Conservation (phyloP, 2,797 vertebrate genomes). For the Acanthurus tractus region DNA sequence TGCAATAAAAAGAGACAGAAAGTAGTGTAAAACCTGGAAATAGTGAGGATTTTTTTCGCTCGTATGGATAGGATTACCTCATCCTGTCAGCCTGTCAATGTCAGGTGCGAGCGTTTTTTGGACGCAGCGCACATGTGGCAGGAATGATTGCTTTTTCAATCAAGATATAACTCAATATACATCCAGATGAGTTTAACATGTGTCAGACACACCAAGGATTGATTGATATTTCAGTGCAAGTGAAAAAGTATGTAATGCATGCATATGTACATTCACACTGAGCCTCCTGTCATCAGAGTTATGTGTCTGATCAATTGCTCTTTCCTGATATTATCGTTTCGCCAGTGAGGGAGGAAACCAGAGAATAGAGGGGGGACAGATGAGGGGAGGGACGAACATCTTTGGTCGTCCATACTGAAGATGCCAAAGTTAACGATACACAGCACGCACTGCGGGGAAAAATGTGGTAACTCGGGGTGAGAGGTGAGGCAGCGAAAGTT, state of each 20-base stretch:
- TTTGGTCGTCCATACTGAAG: slow-evolving; percentile 32
- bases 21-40: slow-evolving; percentile 19
- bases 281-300: slow-evolving; percentile 49
- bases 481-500: slow-evolving; percentile 66
- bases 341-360: slow-evolving; percentile 44
- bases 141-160: slow-evolving; percentile 66
- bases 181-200: slow-evolving; percentile 63
- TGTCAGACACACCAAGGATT: slow-evolving; percentile 44
- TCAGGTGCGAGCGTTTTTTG: slow-evolving; percentile 38
- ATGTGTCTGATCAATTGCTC: slow-evolving; percentile 45
- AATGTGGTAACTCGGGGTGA: slow-evolving; percentile 60
- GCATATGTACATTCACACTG: slow-evolving; percentile 22
- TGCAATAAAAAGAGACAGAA: slow-evolving; percentile 42
- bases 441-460: slow-evolving; percentile 60
- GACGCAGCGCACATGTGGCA: slow-evolving; percentile 51
- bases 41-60: slow-evolving; percentile 23
- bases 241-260: slow-evolving; percentile 29
- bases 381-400: slow-evolving; percentile 37
- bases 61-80: slow-evolving; percentile 51
- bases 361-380: slow-evolving; percentile 2
- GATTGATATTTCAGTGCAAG: slow-evolving; percentile 54
- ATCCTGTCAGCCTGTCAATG: slow-evolving; percentile 49
- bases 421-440: slow-evolving; percentile 78
- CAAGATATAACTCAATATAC: slow-evolving; percentile 41
- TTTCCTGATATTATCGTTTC: slow-evolving; percentile 43